Base-by-base conservation (phyloP, 2,888 invertebrate genomes). In the Ellobium chinense region DNA sequence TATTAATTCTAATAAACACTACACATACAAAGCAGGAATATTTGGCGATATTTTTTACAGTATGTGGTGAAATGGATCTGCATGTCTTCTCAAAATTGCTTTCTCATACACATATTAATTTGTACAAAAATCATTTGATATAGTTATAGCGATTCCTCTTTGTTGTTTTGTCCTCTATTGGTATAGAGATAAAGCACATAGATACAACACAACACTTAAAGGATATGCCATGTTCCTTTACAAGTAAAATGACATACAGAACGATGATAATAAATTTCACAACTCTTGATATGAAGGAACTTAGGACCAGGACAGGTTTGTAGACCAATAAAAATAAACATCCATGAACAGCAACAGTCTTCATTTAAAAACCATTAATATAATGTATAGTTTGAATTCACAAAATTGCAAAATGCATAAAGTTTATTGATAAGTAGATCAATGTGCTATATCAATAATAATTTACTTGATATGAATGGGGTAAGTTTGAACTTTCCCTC, bases 371-470 rank as follows among this genome's bases (percentile, higher is more conserved):
- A 62, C 18, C n/a, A 63, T 62, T 63, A 56, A 62, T 74, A 74
- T 74, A 60, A 36, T 73, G 60, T 62, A 73, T 62, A 36, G 5
- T 60, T 60, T 73, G 18, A 73, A 27, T 62, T 62, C 63, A 74
- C 62, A 74, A 34, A 12, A n/a, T 74, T 77, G 77, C 77, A 69
- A 77, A 58, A 77, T 77, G 77, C 77, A 77, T 77, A 77, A 54
- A 39, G 24, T 77, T n/a, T 37, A 66, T 65, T 60, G 39, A 69
- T 68, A 68, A 69, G 68, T 58, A 77, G 37, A 18, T 68, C 60
- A 29, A 37, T 27, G 65, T 65, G 65, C 46, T 62, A 63, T 63
- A 73, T 46, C 4, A 31, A 14, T 69, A 69, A 72, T 72, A 72
- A 72, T 60, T 72, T 72, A 72, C 27, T 58, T 72, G 36, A 72